phyloP scores from a whole-genome alignment of 2,797 vertebrate genomes.

The Pogoniulus pusillus region DNA sequence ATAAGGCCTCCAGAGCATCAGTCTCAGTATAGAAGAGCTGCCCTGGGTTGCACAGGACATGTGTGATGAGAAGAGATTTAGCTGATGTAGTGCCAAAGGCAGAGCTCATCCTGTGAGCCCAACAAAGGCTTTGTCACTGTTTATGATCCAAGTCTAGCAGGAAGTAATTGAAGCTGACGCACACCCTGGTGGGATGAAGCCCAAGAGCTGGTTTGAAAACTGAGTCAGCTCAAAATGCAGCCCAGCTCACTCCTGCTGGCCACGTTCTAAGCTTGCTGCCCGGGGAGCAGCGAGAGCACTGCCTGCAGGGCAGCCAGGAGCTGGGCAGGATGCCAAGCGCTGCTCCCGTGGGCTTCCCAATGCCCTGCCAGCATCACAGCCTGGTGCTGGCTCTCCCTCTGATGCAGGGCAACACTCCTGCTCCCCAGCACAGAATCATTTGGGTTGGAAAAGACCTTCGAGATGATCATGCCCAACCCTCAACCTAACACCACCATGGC shows the following conservation, averaged over 20 bases:
- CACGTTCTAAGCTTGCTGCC: background rate
- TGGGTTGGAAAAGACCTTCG: no score
- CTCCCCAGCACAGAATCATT: background rate
- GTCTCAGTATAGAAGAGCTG: fast-evolving
- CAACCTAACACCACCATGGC: no score
- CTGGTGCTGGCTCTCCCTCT: background rate
- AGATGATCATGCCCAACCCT: no score
- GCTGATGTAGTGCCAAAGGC: background rate
- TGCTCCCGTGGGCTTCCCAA: background rate
- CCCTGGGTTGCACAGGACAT: background rate
- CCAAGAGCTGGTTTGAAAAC: slow-evolving; percentile 4
- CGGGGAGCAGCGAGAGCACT: fast-evolving
- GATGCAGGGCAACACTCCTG: background rate
- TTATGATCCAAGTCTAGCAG: background rate
- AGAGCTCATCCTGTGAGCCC: background rate
- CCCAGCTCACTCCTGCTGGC: background rate
- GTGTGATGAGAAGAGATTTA: fast-evolving
- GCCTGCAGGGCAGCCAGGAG: background rate
- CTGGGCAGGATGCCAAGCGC: fast-evolving
- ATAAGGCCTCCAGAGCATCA: background rate
- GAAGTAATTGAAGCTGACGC: slow-evolving; percentile 1
- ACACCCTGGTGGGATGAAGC: background rate
- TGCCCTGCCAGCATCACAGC: fast-evolving
- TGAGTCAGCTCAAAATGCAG: background rate
- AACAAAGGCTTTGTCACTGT: background rate